Evolutionary conservation across 2,113 vertebrate genomes (phyloP).

Genomic region (Gallinago paraguaiae): DNA sequence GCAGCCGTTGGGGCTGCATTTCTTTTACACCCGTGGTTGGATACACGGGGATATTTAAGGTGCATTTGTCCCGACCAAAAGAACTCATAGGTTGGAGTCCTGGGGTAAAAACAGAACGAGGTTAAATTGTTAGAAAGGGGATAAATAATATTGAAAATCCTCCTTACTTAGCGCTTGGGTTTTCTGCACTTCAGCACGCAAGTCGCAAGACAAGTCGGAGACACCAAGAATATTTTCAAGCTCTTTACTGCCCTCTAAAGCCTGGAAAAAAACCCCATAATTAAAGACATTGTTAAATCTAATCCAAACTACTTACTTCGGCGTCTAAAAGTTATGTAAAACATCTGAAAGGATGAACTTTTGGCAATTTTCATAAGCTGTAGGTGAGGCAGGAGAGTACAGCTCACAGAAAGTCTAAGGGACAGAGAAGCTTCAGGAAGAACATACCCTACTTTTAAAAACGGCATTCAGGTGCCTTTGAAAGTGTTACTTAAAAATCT

Average conservation of each 20-base stretch:
- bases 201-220: not conserved
- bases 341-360: not conserved
- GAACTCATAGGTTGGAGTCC: not conserved
- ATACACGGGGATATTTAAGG: not conserved
- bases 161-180: conserved; percentile 78
- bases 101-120: not conserved
- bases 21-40: not conserved
- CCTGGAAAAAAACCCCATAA: conserved; percentile 65
- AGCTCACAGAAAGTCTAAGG: not conserved
- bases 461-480: not conserved
- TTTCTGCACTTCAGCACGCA: conserved; percentile 77
- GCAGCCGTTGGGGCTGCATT: not conserved
- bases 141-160: not conserved
- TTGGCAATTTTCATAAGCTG: not conserved
- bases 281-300: not conserved
- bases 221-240: conserved; percentile 74
- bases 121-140: not conserved
- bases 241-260: conserved; percentile 89
- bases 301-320: too few relatives aligned
- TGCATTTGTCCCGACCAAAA: not conserved
- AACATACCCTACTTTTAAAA: not conserved
- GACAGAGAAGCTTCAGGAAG: not conserved
- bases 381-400: not conserved
- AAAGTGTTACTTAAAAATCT: not conserved
- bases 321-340: not conserved